Evolutionary conservation across 2,113 vertebrate genomes (phyloP).

Genomic region (Nyctereutes procyonoides): DNA sequence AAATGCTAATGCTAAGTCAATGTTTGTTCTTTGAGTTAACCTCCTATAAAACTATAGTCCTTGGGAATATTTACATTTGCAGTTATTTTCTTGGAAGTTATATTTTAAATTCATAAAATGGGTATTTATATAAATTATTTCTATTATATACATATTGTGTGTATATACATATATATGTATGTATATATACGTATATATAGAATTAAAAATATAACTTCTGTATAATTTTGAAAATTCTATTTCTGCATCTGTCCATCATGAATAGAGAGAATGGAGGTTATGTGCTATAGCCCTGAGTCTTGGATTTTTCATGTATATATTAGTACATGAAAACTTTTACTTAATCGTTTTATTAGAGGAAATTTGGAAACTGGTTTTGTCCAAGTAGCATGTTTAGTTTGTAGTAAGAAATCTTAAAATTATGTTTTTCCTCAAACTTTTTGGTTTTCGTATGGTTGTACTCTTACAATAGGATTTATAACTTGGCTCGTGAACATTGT

Average conservation of each 20-base stretch:
- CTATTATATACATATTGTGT: neutral
- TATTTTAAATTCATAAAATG: neutral
- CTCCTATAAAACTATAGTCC: neutral
- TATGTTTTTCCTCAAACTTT: neutral
- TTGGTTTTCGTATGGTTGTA: neutral
- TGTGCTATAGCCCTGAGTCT: neutral
- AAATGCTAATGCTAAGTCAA: conserved; percentile 42
- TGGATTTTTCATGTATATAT: neutral
- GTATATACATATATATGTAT: neutral
- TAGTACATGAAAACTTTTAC: neutral
- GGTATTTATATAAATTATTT: neutral
- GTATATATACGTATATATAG: neutral
- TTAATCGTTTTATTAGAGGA: neutral
- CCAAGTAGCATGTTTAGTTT: neutral
- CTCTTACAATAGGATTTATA: neutral
- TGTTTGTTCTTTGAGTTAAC: conserved; percentile 23
- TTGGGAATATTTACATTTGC: neutral
- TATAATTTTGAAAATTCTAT: neutral
- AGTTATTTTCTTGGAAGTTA: conserved; percentile 31
- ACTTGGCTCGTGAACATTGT: neutral
- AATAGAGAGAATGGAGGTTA: neutral
- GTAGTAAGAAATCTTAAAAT: neutral
- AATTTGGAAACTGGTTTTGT: neutral
- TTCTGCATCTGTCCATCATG: neutral
- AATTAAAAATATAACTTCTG: neutral